Base-by-base conservation (phyloP, 1,140 invertebrate species). In the Drosophila murphyi region DNA sequence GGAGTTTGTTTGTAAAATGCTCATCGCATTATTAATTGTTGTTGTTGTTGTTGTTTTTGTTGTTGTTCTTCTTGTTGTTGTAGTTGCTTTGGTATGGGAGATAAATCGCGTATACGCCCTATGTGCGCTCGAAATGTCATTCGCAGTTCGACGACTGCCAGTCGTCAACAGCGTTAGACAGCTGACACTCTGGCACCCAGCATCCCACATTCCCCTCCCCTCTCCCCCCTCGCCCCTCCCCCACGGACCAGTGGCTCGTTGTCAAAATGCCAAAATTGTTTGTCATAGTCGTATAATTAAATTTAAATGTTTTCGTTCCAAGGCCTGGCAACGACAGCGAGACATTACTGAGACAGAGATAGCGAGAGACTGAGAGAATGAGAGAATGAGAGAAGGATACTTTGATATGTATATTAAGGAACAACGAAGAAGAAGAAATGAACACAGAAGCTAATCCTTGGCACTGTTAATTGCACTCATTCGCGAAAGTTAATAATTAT, bases 241-340 rank as follows among this genome's bases (percentile, higher is more conserved):
- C 39, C 48, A 4, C 41, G 7, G 34, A 4, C 31, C 45, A 32
- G 32, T 31, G 39, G 39, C 10, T 20, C 64, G 70, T 80, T 89
- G 83, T 78, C 83, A 88, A 80, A 83, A 89, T 88, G 83, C 83
- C 83, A 88, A 89, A 88, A 89, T 78, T 89, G 76, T 88, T 88
- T 88, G 83, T 89, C 83, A 88, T 89, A 89, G 83, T 80, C 73
- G 73, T 89, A 89, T 89, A 88, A 88, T 88, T 88, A 88, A 88
- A 88, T 88, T 88, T 80, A 89, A 88, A 88, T 88, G 85, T 89
- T 89, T 88, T 81, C 71, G 64, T 57, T 57, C 32, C 43, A 48
- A 47, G 60, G 45, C 65, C 55, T 75, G 80, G 45, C 80, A 71
- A 52, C 76, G 76, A 75, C 74, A 78, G 60, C 60, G 39, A 43